Conservation (phyloP, 2,113 vertebrate species). For the Spea multiplicata region DNA sequence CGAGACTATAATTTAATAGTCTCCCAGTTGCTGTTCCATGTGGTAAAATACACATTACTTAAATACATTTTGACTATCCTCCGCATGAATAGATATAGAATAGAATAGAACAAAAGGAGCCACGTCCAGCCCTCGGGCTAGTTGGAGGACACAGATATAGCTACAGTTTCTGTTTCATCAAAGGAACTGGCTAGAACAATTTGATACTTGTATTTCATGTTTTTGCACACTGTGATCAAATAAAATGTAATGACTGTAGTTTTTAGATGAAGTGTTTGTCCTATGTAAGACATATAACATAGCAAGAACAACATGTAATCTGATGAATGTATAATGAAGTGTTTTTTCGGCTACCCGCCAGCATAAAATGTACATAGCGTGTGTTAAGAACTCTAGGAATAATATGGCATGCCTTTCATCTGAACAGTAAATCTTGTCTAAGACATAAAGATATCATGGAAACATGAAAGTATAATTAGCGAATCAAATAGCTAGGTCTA, state of each 20-base stretch:
- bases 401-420: background rate
- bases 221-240: background rate
- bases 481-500: conserved; percentile 2
- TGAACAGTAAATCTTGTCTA: conserved; percentile 11
- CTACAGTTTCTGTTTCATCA: no score
- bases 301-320: conserved; percentile 15
- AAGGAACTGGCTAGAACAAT: background rate
- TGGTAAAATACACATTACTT: background rate
- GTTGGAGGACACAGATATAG: no score
- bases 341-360: conserved; percentile 11
- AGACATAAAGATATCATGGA: conserved; percentile 9
- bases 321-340: conserved; percentile 15
- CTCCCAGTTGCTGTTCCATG: no score
- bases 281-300: background rate
- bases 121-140: no score
- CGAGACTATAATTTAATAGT: no score
- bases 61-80: background rate
- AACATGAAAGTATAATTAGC: conserved; percentile 13
- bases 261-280: background rate
- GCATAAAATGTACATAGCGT: conserved; percentile 2
- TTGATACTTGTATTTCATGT: background rate
- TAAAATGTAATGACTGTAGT: background rate
- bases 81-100: no score
- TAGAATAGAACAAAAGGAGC: no score
- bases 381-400: background rate